Conservation (phyloP, 2,113 vertebrate genomes). For the Etia nguti region DNA sequence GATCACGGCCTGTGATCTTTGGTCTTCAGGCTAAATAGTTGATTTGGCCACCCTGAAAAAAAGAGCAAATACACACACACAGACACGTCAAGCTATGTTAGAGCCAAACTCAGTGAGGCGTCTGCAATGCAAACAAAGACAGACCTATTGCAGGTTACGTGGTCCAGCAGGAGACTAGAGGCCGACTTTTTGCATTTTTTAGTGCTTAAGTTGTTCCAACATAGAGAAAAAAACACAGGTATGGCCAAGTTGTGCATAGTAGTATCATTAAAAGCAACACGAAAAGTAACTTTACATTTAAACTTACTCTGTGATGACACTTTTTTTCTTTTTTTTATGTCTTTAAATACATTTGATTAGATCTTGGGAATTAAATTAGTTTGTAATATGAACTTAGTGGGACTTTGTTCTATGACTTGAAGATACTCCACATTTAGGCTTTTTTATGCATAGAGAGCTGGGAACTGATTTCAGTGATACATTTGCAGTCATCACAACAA, state of each 20-base stretch:
- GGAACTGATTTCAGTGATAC: not conserved
- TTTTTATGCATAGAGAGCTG: not conserved
- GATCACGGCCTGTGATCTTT: constrained; percentile 47
- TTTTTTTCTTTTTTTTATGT: not conserved
- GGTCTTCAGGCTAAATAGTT: constrained; percentile 51
- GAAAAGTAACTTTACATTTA: not conserved
- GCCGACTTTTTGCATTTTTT: not conserved
- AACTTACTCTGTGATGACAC: not conserved
- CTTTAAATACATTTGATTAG: not conserved
- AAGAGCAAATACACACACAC: constrained; percentile 60
- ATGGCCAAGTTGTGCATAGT: not conserved
- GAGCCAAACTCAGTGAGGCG: constrained; percentile 53
- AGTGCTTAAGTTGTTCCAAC: not conserved
- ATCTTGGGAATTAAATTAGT: not conserved
- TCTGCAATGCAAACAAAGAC: constrained; percentile 64
- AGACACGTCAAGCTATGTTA: constrained; percentile 64
- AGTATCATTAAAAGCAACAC: not conserved
- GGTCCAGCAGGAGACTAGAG: constrained; percentile 11
- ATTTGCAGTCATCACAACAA: not conserved
- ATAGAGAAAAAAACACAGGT: not conserved
- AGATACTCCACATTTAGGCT: not conserved
- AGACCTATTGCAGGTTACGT: constrained; percentile 23
- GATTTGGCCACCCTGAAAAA: constrained; percentile 55
- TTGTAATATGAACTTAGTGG: not conserved
- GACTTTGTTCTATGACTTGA: not conserved